A percentile compares a stretch with the other conserved stretches of the same genome.
These are phyloP conservation scores for Phyllotreta cruciferae DNA, from an alignment of 2,888 invertebrate genomes.

Conservation along the genomic window DNA sequence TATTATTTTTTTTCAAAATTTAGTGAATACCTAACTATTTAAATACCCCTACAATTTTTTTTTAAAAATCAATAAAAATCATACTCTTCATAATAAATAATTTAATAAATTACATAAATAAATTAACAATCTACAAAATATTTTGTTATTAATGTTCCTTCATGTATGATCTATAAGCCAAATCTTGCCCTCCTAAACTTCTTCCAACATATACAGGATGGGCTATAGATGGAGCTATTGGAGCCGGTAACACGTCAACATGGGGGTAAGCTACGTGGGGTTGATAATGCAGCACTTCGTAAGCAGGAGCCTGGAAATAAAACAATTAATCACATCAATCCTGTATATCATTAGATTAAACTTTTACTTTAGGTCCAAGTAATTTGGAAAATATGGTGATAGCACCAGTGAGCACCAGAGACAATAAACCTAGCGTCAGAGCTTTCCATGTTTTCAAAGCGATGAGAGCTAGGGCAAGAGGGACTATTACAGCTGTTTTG, in stretches of 20 bases:
- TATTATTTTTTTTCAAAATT: too few relatives aligned
- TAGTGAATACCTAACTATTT: too few relatives aligned
- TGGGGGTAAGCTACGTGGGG: conserved; percentile 61
- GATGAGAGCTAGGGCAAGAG: conserved; percentile 80
- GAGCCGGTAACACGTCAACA: conserved; percentile 30
- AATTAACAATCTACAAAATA: too few relatives aligned
- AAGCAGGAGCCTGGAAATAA: conserved; percentile 70
- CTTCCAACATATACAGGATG: conserved; percentile 35
- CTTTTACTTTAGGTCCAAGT: conserved; percentile 76
- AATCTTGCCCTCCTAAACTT: conserved; percentile 26
- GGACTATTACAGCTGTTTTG: conserved; percentile 84
- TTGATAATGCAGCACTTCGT: conserved; percentile 84
- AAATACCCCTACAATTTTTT: too few relatives aligned
- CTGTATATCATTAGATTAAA: neutral
- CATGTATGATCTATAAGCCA: conserved; percentile 28
- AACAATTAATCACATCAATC: neutral
- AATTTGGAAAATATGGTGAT: conserved; percentile 82
- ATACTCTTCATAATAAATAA: too few relatives aligned
- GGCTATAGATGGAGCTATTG: conserved; percentile 24
- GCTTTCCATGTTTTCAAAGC: conserved; percentile 92
- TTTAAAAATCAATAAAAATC: too few relatives aligned
- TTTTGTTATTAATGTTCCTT: neutral
- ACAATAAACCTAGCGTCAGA: conserved; percentile 81
- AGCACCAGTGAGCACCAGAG: conserved; percentile 83
- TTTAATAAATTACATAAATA: too few relatives aligned